phyloP scores from a whole-genome alignment of 1,140 invertebrate genomes.

The Diabrotica virgifera region DNA sequence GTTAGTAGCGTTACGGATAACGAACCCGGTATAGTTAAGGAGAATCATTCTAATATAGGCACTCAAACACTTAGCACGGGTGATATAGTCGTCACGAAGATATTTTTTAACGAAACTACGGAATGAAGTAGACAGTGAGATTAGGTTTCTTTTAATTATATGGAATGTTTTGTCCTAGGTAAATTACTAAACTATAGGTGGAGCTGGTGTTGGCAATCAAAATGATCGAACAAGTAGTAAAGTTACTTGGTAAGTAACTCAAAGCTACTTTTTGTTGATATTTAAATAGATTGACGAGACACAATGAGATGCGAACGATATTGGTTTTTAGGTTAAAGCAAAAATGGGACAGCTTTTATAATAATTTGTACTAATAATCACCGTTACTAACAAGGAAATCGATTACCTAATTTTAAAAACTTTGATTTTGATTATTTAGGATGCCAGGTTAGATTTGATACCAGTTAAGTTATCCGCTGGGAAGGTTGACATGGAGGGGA shows the following conservation, averaged over 20 bases:
- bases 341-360: not conserved
- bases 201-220: not conserved
- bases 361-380: not conserved
- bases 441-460: too few relatives aligned
- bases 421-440: too few relatives aligned
- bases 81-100: constrained; percentile 88
- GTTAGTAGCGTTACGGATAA: constrained; percentile 23
- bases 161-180: not conserved
- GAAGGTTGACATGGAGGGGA: too few relatives aligned
- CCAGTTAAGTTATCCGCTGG: too few relatives aligned
- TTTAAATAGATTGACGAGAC: not conserved
- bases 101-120: constrained; percentile 71
- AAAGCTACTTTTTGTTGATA: not conserved
- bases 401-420: too few relatives aligned
- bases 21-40: constrained; percentile 25
- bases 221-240: not conserved
- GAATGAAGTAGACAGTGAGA: constrained; percentile 22
- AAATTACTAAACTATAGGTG: not conserved
- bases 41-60: constrained; percentile 50
- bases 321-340: not conserved
- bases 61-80: constrained; percentile 89
- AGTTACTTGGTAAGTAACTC: too few relatives aligned
- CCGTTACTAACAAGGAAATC: not conserved
- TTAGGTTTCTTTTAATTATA: constrained; percentile 8
- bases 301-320: not conserved